Evolutionary conservation across 2,113 vertebrate species (phyloP), one percentile per base, ranked within the genome.

Genomic region (Myotis yumanensis): DNA sequence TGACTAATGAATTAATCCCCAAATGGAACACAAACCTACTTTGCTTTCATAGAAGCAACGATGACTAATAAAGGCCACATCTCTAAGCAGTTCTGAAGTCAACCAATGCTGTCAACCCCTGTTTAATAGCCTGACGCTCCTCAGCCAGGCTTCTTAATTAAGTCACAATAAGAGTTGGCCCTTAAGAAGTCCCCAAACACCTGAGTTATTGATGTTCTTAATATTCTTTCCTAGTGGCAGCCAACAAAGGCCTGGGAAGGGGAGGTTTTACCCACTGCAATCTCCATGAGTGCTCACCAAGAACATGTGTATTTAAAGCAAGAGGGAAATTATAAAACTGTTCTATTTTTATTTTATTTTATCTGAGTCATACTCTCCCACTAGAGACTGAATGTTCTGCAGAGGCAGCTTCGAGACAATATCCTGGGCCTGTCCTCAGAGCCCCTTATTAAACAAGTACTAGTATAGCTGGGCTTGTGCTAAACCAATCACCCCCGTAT

Each of bases 1-100:
- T 92, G 96, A 97, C 93, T 86, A 95, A 97, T 96, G 96, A 95
- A 95, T 97, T 93, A 83, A 94, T 92, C 96, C 75, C 96, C 89
- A 54, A 90, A 79, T 86, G 92, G 92, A 95, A 95, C 64, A 22
- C 95, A 94, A 93, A 93, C 96, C 95, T 89, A 73, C 89, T 97
- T 97, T 86, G 93, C 94, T 97, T 97, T 96, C 96, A 95, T 1
- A 80, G 96, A 66, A 83, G 86, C 71, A 0, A 32, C 37, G 84
- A 62, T n/a, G 92, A 85, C 89, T 85, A 92, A 97, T 96, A 96
- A 96, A 94, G 80, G 32, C 48, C 3, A 1, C 0, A 6, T 80
- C 18, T 71, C 93, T 48, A 0, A 37, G 83, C 81, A 85, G 91
- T 72, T 35, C 35, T 43, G 30, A 92, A 92, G 83, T 82, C 86